Evolutionary conservation across 2,888 invertebrate species (phyloP).

Genomic region (Leistus spinibarbis): DNA sequence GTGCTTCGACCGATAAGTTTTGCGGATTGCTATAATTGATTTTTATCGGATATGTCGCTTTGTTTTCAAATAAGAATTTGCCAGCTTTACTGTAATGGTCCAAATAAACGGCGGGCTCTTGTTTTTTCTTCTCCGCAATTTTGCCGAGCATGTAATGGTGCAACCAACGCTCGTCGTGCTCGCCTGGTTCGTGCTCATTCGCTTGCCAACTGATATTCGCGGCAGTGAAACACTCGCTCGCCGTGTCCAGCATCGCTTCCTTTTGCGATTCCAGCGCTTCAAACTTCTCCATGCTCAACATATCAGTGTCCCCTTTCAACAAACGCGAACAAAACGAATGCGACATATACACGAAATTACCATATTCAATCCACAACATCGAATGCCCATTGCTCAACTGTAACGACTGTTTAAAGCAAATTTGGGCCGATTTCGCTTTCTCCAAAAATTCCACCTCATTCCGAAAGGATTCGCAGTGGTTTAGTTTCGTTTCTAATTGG

Average conservation of each 20-base stretch:
- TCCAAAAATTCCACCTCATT: conserved; percentile 69
- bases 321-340: conserved; percentile 89
- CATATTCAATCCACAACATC: conserved; percentile 89
- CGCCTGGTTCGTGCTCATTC: conserved; percentile 63
- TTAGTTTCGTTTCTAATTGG: conserved; percentile 79
- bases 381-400: conserved; percentile 75
- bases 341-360: conserved; percentile 86
- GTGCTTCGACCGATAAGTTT: conserved; percentile 82
- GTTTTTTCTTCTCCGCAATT: conserved; percentile 85
- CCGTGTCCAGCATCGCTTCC: conserved; percentile 77
- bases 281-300: conserved; percentile 75
- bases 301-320: conserved; percentile 80
- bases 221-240: conserved; percentile 78
- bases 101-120: conserved; percentile 74
- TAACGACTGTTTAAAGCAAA: conserved; percentile 82
- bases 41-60: conserved; percentile 83
- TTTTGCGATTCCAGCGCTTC: conserved; percentile 77
- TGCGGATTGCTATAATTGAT: conserved; percentile 86
- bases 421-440: conserved; percentile 74
- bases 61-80: conserved; percentile 76
- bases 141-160: conserved; percentile 96
- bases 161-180: conserved; percentile 86
- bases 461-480: conserved; percentile 67
- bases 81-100: conserved; percentile 81
- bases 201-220: conserved; percentile 68